phyloP scores from a whole-genome alignment of 1,140 invertebrate genomes.

The Micrasema longulum region DNA sequence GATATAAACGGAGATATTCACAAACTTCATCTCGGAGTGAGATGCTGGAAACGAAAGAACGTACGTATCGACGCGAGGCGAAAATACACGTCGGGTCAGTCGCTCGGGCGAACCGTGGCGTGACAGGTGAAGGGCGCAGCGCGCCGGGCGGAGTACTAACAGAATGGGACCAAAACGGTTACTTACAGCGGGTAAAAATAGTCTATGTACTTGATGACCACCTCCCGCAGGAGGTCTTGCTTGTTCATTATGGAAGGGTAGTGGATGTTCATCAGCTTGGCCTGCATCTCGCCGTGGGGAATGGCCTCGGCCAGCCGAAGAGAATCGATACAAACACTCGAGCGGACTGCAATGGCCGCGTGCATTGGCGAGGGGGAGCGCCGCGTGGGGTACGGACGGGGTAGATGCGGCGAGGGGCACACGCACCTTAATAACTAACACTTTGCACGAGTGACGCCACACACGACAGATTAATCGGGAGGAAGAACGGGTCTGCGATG shows the following conservation, averaged over 20 bases:
- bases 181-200: slow-evolving; percentile 76
- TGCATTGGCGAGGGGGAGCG: slow-evolving; percentile 64
- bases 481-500: slow-evolving; percentile 9
- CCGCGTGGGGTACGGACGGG: slow-evolving; percentile 21
- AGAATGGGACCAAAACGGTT: slow-evolving; percentile 41
- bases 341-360: slow-evolving; percentile 58
- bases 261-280: slow-evolving; percentile 69
- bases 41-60: neutral
- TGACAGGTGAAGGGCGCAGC: slow-evolving; percentile 35
- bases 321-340: slow-evolving; percentile 56
- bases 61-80: neutral
- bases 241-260: slow-evolving; percentile 74
- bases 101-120: neutral
- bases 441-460: slow-evolving; percentile 49
- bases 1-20: neutral
- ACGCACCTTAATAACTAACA: slow-evolving; percentile 22
- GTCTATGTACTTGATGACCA: slow-evolving; percentile 75
- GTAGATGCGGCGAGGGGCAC: neutral
- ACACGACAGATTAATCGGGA: slow-evolving; percentile 49
- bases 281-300: slow-evolving; percentile 60
- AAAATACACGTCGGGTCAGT: slow-evolving; percentile 21
- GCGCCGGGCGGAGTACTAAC: neutral
- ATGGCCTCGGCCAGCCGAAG: slow-evolving; percentile 38
- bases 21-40: neutral
- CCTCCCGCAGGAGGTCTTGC: slow-evolving; percentile 73